Percentiles rank a stretch among this genome's conserved stretches.
Conservation (phyloP, 2,797 vertebrate genomes). For the Gallirallus australis region DNA sequence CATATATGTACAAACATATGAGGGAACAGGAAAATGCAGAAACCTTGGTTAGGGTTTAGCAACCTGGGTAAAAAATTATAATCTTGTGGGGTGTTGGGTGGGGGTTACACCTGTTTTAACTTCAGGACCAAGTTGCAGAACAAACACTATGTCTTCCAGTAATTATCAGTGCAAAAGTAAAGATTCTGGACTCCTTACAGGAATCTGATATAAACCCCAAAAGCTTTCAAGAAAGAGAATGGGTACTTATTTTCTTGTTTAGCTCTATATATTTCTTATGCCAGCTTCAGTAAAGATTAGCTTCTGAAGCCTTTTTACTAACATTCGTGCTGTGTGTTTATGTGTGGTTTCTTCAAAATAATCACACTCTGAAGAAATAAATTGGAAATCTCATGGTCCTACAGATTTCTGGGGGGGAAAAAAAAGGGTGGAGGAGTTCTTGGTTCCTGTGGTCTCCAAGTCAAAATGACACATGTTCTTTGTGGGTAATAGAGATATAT, state of each 20-base stretch:
- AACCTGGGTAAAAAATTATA: neutral
- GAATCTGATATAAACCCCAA: neutral
- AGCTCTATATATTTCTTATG: neutral
- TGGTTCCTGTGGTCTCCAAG: neutral
- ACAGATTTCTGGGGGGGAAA: neutral
- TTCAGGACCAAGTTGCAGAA: neutral
- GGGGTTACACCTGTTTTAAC: neutral
- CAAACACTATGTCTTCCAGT: neutral
- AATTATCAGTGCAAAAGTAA: neutral
- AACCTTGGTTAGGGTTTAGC: neutral
- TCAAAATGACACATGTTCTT: neutral
- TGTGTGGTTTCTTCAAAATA: neutral
- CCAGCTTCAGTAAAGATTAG: neutral
- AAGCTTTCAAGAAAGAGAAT: neutral
- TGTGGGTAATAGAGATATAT: neutral
- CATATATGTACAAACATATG: neutral
- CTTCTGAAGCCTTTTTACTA: neutral
- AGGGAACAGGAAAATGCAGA: neutral
- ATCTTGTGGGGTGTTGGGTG: fast-evolving
- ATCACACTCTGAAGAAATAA: neutral
- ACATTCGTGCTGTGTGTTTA: neutral
- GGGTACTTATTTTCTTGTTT: neutral
- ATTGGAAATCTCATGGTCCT: neutral
- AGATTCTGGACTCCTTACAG: neutral
- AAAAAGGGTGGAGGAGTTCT: neutral